Conservation (phyloP, 2,888 invertebrate species). For the Urechis unicinctus region DNA sequence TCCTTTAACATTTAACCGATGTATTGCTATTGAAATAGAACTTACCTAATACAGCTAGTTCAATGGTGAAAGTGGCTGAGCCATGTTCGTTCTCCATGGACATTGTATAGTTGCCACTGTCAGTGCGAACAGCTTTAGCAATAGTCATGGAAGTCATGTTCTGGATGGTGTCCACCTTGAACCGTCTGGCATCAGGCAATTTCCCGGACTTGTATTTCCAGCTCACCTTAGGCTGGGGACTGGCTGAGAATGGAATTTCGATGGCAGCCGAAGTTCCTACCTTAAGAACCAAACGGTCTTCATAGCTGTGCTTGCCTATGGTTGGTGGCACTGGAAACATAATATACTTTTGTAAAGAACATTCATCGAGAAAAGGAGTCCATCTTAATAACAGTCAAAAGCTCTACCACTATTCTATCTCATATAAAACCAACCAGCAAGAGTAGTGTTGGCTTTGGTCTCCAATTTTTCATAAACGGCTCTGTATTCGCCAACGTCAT, state of each 20-base stretch:
- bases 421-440: slow-evolving; percentile 31
- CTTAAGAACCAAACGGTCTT: slow-evolving; percentile 21
- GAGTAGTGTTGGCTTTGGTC: slow-evolving; percentile 34
- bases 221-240: slow-evolving; percentile 24
- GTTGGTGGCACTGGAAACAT: slow-evolving; percentile 19
- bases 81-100: slow-evolving; percentile 22
- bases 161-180: slow-evolving; percentile 17
- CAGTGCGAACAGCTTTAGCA: slow-evolving; percentile 12
- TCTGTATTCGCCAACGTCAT: slow-evolving; percentile 52
- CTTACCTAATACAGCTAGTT: slow-evolving; percentile 55
- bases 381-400: no score
- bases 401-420: no score
- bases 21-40: no score
- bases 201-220: slow-evolving; percentile 23
- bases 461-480: slow-evolving; percentile 28
- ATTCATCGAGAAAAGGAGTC: no score
- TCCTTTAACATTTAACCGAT: not conserved
- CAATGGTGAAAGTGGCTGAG: slow-evolving; percentile 12
- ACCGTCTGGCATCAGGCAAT: slow-evolving; percentile 7
- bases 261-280: slow-evolving; percentile 22
- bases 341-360: not conserved
- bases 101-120: slow-evolving; percentile 21
- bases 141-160: slow-evolving; percentile 19
- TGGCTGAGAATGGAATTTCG: slow-evolving; percentile 25
- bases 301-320: slow-evolving; percentile 16